A percentile compares a stretch with the other conserved stretches of the same genome.
phyloP scores from a whole-genome alignment of 2,888 invertebrate species.

The Tachystola acroxantha region DNA sequence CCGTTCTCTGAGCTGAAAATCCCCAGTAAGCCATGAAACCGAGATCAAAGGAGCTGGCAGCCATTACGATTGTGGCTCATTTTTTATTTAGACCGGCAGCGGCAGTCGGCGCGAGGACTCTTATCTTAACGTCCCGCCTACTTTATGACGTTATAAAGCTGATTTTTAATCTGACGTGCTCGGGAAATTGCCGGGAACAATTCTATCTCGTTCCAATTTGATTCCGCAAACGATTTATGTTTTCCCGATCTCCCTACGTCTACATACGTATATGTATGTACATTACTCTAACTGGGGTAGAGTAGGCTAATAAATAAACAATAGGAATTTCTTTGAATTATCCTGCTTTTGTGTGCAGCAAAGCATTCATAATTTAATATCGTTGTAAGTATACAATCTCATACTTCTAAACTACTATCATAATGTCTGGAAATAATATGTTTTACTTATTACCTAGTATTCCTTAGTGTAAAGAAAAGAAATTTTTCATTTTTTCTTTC shows the following conservation, averaged over 20 bases:
- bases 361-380: no score
- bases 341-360: no score
- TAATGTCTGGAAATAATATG: no score
- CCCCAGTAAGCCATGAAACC: constrained; percentile 72
- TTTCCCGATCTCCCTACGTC: constrained; percentile 3
- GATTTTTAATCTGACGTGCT: constrained; percentile 74
- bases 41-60: constrained; percentile 69
- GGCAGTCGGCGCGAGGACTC: constrained; percentile 35
- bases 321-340: no score
- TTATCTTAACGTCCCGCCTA: constrained; percentile 70
- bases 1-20: constrained; percentile 58
- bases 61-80: constrained; percentile 77
- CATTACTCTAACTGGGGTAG: no score
- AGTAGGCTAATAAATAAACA: no score
- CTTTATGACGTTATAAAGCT: constrained; percentile 77
- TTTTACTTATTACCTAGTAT: no score
- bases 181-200: constrained; percentile 46
- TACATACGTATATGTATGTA: not conserved
- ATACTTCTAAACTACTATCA: no score
- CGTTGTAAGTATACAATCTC: no score
- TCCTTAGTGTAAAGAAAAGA: no score
- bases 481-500: no score
- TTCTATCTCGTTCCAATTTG: constrained; percentile 35
- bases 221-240: constrained; percentile 10
- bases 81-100: constrained; percentile 68